Percentiles rank a stretch among this genome's conserved stretches.
These are phyloP conservation scores for Branchellion lobata DNA, from an alignment of 2,888 invertebrate genomes.

Conservation along the genomic window DNA sequence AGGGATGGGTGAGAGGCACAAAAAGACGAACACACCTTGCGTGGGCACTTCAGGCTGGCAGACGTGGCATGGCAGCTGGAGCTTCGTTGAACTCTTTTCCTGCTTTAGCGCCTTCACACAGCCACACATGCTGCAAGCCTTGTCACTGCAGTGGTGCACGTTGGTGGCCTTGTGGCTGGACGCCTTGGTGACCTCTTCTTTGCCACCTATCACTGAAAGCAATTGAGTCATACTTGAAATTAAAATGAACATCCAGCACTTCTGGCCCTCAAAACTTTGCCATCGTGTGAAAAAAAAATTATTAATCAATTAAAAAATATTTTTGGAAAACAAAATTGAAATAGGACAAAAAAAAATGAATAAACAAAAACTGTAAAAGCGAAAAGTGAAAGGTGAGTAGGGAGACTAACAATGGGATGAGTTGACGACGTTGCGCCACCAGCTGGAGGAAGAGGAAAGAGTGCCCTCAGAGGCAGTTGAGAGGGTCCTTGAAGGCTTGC, in stretches of 20 bases:
- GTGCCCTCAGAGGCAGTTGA: not conserved
- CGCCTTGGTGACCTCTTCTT: not conserved
- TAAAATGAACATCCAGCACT: no score
- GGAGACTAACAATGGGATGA: no score
- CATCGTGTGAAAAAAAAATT: no score
- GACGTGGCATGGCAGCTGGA: not conserved
- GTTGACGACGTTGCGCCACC: no score
- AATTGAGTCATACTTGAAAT: no score
- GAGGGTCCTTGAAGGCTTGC: not conserved
- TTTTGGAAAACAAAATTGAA: no score
- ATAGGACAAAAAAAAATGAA: no score
- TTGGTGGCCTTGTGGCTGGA: not conserved
- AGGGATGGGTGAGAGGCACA: no score
- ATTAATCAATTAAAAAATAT: no score
- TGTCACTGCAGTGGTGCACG: not conserved
- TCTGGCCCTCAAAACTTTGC: no score
- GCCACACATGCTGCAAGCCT: slow-evolving; percentile 24
- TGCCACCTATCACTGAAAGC: not conserved
- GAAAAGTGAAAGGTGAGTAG: no score
- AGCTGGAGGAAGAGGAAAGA: not conserved
- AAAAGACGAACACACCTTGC: not conserved
- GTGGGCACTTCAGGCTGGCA: not conserved
- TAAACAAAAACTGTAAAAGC: no score
- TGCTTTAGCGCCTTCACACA: not conserved
- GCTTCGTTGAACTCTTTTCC: not conserved